Percentiles rank a stretch among this genome's conserved stretches.
Evolutionary conservation across 2,113 vertebrate genomes (phyloP).

Genomic region (Chaenogobius annularis): DNA sequence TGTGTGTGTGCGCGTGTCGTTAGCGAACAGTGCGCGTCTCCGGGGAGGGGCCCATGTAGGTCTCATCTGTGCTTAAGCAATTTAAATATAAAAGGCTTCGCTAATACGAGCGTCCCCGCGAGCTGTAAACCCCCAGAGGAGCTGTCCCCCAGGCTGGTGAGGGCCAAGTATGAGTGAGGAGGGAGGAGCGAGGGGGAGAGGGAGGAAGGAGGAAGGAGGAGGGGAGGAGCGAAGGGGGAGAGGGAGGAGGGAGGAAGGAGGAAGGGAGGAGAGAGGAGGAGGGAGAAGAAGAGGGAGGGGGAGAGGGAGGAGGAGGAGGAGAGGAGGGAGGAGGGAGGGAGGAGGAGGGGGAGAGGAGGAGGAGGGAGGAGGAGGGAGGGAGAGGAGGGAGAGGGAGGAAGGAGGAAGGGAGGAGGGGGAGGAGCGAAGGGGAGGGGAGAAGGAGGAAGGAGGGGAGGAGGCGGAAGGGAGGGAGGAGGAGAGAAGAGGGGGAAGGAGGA

Average conservation of each 20-base stretch:
- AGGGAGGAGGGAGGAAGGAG: background rate
- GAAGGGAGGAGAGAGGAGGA: background rate
- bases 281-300: background rate
- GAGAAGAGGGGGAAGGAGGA: no score
- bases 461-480: no score
- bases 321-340: no score
- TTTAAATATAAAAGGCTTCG: slow-evolving; percentile 21
- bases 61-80: slow-evolving; percentile 19
- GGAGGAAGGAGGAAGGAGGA: no score
- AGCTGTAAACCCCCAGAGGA: slow-evolving; percentile 12
- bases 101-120: slow-evolving; percentile 15
- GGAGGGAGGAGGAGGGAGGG: background rate
- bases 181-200: no score
- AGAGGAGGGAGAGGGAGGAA: no score
- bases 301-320: no score
- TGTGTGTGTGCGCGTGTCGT: slow-evolving; percentile 4
- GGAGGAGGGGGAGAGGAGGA: no score
- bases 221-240: background rate
- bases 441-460: no score
- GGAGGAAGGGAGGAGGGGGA: no score
- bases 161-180: no score
- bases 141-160: background rate
- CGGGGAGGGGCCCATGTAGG: slow-evolving; percentile 50
- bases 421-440: background rate
- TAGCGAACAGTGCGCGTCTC: slow-evolving; percentile 24